Evolutionary conservation across 1,140 invertebrate species (phyloP), one percentile per base, ranked within the genome.

Genomic region (Drosophila chauvacae): DNA sequence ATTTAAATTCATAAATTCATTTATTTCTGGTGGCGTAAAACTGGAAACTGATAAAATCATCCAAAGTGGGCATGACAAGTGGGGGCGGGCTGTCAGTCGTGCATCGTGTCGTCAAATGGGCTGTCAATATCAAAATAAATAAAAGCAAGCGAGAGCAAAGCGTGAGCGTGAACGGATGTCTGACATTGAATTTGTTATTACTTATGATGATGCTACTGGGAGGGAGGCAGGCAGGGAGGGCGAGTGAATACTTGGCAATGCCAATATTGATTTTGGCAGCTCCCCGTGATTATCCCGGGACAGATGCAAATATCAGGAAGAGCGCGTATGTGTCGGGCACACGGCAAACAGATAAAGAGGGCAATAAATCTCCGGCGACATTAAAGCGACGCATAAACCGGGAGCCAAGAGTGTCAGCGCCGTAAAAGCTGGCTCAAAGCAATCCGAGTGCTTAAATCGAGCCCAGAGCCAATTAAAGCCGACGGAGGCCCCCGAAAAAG

Each of bases 301-400:
- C 30, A 75, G 42, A 76, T 76, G 55, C 73, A 76, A 66, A 76
- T 76, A 50, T 11, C 61, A 75, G 48, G 23, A 37, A 47, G 56
- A 47, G 68, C 53, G 33, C 45, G 35, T 16, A 58, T 57, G 55
- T 50, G 33, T 28, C 51, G 33, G 33, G 30, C 33, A 26, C 55
- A 51, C 55, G 28, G 56, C 59, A 75, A 64, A 48, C 56, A 75
- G 47, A 77, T 61, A 77, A 63, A 65, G 41, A 20, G 20, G 41
- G 47, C 55, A 71, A 65, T 85, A 81, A 85, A 85, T 78, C 59
- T 74, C 37, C 47, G 44, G 65, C 48, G 79, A 81, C 83, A 82
- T 80, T 80, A 80, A 87, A 79, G 56, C 41, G 35, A 76, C 53
- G 48, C 73, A 85, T 73, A 85, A 84, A 56, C 75, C 30, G 55